These are phyloP conservation scores for Pseudanteris insignis DNA, from an alignment of 2,888 invertebrate genomes.

Conservation along the genomic window DNA sequence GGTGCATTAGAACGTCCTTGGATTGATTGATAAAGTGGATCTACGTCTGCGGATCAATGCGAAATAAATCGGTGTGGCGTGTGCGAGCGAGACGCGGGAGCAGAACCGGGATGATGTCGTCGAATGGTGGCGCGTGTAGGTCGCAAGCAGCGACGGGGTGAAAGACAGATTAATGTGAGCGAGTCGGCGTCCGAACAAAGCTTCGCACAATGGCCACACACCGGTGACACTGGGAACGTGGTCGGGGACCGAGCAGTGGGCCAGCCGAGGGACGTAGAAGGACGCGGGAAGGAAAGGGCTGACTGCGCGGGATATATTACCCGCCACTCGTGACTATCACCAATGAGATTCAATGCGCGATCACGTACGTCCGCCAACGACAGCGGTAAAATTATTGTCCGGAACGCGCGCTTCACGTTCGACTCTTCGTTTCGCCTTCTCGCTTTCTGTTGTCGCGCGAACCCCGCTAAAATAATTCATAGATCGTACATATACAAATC, in stretches of 20 bases:
- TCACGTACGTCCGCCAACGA: constrained; percentile 51
- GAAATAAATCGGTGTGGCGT: constrained; percentile 42
- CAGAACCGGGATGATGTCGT: constrained; percentile 39
- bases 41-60: constrained; percentile 36
- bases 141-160: constrained; percentile 52
- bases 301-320: constrained; percentile 60
- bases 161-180: constrained; percentile 65
- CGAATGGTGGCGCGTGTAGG: constrained; percentile 50
- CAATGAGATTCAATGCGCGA: constrained; percentile 61
- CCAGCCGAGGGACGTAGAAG: constrained; percentile 5
- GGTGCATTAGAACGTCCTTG: constrained; percentile 15
- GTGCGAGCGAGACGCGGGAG: constrained; percentile 39
- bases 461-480: constrained; percentile 20
- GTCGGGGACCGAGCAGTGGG: constrained; percentile 43
- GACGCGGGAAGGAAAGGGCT: constrained; percentile 49
- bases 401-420: constrained; percentile 23
- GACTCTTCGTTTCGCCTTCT: constrained; percentile 23
- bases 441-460: constrained; percentile 17
- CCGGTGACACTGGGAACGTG: constrained; percentile 55
- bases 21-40: constrained; percentile 44
- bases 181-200: constrained; percentile 65
- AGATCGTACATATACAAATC: constrained; percentile 24
- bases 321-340: constrained; percentile 60
- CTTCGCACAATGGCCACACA: constrained; percentile 62
- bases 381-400: constrained; percentile 53